Evolutionary conservation across 1,140 invertebrate species (phyloP).

Genomic region (Propsilocerus akamusi): DNA sequence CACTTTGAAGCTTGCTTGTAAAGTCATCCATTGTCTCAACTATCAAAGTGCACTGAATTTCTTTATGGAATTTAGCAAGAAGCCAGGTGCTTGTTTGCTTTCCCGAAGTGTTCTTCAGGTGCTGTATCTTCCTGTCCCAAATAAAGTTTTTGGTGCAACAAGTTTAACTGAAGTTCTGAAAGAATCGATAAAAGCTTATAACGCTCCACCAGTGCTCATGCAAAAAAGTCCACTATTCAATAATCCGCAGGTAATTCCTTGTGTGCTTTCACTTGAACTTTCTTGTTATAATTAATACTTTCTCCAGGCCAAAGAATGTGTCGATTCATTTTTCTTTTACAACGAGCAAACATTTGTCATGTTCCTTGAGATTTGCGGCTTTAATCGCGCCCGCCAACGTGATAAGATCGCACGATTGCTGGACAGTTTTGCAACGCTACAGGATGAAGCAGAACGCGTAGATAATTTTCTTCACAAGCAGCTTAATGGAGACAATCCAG

Average conservation of each 20-base stretch:
- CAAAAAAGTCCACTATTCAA: conserved; percentile 40
- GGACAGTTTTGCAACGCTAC: conserved; percentile 70
- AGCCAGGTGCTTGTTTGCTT: conserved; percentile 76
- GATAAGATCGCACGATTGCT: conserved; percentile 82
- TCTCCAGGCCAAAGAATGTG: conserved; percentile 55
- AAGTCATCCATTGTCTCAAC: conserved; percentile 55
- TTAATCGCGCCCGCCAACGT: conserved; percentile 84
- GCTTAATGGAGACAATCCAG: conserved; percentile 41
- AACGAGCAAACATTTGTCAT: conserved; percentile 63
- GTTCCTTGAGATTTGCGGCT: conserved; percentile 80
- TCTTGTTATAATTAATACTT: neutral
- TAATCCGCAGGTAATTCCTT: conserved; percentile 33
- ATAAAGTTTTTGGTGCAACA: conserved; percentile 27
- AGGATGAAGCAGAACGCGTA: conserved; percentile 87
- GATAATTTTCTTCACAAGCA: conserved; percentile 61
- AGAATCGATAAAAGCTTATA: conserved; percentile 72
- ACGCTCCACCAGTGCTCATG: conserved; percentile 66
- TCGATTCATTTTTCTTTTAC: conserved; percentile 74
- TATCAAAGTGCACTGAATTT: conserved; percentile 80
- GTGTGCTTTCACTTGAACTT: neutral
- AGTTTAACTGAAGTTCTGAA: conserved; percentile 62
- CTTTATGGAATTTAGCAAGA: conserved; percentile 79
- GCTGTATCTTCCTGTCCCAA: conserved; percentile 41
- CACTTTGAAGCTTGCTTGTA: conserved; percentile 62
- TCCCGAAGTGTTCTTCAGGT: conserved; percentile 81